Base-by-base conservation (phyloP, 2,797 vertebrate genomes). In the Triplophysa bombifrons region DNA sequence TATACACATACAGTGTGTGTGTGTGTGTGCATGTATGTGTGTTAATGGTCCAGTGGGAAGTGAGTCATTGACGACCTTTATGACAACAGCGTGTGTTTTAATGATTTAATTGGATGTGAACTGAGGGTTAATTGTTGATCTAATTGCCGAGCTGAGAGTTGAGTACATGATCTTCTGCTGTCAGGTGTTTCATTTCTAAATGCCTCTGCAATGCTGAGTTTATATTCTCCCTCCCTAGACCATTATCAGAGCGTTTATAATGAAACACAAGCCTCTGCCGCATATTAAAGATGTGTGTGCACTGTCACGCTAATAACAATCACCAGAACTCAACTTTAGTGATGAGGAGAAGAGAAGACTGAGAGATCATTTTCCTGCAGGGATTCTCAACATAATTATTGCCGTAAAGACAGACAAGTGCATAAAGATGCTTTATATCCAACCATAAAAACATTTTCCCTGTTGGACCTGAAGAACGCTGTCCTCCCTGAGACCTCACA, bases 91-190 rank as follows among this genome's bases (percentile, higher is more conserved):
- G 10, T 51, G 56, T 20, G 51, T 22, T 27, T 53, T 81, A 76
- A 81, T 72, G 53, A 76, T 67, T 81, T 81, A 76, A 81, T 76
- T 81, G 67, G 72, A 20, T 10, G 50, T 76, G 74, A 72, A 66
- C 80, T 38, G 5, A 16, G 72, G 53, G 46, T 56, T 46, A 69
- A 66, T 27, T 58, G 73, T 17, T 2, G 34, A 27, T 81, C 13
- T 71, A 68, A 80, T 73, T 66, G 78, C 70, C 13, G 71, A 73
- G 46, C 27, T 50, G 41, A 66, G 78, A 68, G 64, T 74, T 71
- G 51, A 78, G 64, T 34, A 53, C 25, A 1, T 51, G 38, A 51
- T 20, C 17, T 55, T 55, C n/a, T 74, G 44, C 58, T 63, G 67
- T 14, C 7, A 27, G 16, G 58, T 17, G 53, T 63, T 25, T 71